Evolutionary conservation across 2,113 vertebrate species (phyloP).

Genomic region (Solea solea): DNA sequence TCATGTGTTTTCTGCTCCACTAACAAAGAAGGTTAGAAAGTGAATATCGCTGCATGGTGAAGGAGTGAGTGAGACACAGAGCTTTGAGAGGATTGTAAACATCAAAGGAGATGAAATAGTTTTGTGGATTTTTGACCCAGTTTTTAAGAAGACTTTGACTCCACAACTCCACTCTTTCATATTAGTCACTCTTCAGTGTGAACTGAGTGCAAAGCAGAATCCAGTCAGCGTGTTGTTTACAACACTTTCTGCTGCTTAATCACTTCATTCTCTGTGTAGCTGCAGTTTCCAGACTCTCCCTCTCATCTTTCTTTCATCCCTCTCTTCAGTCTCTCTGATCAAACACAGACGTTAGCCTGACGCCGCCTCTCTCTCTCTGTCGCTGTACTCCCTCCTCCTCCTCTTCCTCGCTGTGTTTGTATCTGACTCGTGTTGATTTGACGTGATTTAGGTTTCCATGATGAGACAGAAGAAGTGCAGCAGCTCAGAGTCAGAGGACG

Average conservation of each 20-base stretch:
- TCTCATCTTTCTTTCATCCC: conserved; percentile 53
- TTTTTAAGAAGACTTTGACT: too few species aligned
- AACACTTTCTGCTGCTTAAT: conserved; percentile 10
- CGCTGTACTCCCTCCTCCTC: conserved; percentile 11
- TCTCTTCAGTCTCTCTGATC: conserved; percentile 48
- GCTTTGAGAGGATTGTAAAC: too few species aligned
- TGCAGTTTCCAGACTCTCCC: not conserved
- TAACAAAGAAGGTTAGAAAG: too few species aligned
- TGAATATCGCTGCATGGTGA: too few species aligned
- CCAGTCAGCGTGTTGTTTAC: not conserved
- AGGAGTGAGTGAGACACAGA: too few species aligned
- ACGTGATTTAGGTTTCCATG: conserved; percentile 47
- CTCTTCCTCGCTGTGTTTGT: not conserved
- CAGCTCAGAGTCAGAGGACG: conserved; percentile 9
- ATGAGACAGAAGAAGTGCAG: not conserved
- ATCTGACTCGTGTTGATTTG: conserved; percentile 11
- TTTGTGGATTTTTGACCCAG: too few species aligned
- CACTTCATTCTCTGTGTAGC: conserved; percentile 18
- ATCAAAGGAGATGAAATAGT: too few species aligned
- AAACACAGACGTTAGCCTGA: conserved; percentile 56
- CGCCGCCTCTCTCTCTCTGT: conserved; percentile 18
- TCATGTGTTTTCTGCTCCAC: too few species aligned
- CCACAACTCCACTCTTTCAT: too few species aligned
- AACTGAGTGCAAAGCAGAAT: not conserved
- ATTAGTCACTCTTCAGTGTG: too few species aligned